Evolutionary conservation across 2,888 invertebrate genomes (phyloP).

Genomic region (Plusia festucae): DNA sequence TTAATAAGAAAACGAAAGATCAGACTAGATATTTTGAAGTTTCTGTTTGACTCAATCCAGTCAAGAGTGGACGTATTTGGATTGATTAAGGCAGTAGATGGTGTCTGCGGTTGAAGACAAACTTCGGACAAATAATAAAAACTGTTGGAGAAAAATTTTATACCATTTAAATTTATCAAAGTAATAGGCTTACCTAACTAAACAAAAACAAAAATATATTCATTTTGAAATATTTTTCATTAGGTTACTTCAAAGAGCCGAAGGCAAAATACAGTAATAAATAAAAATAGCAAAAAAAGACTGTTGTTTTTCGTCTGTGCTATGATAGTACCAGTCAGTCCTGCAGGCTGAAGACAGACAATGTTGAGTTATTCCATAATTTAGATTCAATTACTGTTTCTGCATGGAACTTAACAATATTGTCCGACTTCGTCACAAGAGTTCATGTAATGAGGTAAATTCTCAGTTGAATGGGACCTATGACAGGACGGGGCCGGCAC

Average conservation of each 20-base stretch:
- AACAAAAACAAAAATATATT: too few species aligned
- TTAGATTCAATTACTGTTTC: too few species aligned
- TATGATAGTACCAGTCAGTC: too few species aligned
- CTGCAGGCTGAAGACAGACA: too few species aligned
- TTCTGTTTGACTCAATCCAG: background rate
- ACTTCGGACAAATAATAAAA: background rate
- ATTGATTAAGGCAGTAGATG: background rate
- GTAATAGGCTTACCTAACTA: too few species aligned
- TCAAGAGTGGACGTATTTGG: background rate
- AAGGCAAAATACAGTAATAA: too few species aligned
- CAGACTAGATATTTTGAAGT: slow-evolving; percentile 9
- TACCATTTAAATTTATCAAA: background rate
- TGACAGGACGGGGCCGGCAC: background rate
- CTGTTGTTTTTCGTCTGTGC: too few species aligned
- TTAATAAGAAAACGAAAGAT: background rate
- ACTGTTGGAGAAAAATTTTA: background rate
- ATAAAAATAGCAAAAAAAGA: too few species aligned
- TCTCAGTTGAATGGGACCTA: background rate
- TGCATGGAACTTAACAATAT: background rate
- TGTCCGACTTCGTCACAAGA: background rate
- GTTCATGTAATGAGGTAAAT: background rate
- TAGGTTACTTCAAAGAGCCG: too few species aligned
- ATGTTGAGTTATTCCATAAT: too few species aligned
- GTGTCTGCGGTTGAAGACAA: background rate
- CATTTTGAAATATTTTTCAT: too few species aligned